These are phyloP conservation scores for Eretmocerus hayati DNA, from an alignment of 2,888 invertebrate species.

Conservation along the genomic window DNA sequence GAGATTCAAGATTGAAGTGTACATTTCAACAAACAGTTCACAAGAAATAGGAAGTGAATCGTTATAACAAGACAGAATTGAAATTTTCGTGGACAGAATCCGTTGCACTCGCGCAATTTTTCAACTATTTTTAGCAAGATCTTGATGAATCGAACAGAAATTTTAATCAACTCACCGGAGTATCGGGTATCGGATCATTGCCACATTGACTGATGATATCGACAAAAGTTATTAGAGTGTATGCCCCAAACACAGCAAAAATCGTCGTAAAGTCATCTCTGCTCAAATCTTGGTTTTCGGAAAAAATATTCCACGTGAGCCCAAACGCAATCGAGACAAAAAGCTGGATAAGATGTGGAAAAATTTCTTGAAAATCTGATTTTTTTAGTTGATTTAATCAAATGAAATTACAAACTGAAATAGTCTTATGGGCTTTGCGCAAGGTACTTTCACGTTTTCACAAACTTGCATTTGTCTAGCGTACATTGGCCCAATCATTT, in stretches of 20 bases:
- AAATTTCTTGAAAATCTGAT: slow-evolving; percentile 2
- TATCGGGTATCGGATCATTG: slow-evolving; percentile 41
- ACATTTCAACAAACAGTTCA: too few species aligned
- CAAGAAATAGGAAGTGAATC: too few species aligned
- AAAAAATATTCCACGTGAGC: slow-evolving; percentile 18
- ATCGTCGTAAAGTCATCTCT: slow-evolving; percentile 24
- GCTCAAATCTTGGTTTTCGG: slow-evolving; percentile 25
- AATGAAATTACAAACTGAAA: slow-evolving; percentile 32
- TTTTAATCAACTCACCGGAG: slow-evolving; percentile 38
- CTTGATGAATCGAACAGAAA: too few species aligned
- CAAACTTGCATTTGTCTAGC: slow-evolving; percentile 13
- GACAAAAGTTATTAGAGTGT: slow-evolving; percentile 37
- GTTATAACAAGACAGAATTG: too few species aligned
- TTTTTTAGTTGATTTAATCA: not conserved
- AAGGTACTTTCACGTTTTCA: slow-evolving; percentile 24
- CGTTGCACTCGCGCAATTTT: too few species aligned
- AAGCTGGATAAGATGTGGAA: not conserved
- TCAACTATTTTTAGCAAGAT: too few species aligned
- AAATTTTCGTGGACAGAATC: too few species aligned
- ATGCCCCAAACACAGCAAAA: slow-evolving; percentile 26
- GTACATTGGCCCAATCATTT: slow-evolving; percentile 15
- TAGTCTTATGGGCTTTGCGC: slow-evolving; percentile 32
- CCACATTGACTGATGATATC: slow-evolving; percentile 41
- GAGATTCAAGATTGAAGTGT: too few species aligned
- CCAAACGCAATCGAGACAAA: not conserved